These are phyloP conservation scores for Panthera tigris DNA, from an alignment of 2,113 vertebrate species.

Conservation along the genomic window DNA sequence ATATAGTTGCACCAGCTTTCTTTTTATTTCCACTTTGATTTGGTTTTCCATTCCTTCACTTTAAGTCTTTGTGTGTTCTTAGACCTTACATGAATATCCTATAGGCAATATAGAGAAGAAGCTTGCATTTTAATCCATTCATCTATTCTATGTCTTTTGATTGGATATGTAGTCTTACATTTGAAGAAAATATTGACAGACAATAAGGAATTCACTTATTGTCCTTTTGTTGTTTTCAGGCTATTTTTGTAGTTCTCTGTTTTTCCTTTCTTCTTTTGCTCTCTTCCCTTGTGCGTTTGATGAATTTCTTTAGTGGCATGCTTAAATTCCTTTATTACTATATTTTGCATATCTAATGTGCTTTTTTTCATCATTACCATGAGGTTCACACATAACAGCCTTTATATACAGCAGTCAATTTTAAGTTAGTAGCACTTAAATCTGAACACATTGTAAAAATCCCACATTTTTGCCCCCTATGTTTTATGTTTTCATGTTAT, in stretches of 20 bases:
- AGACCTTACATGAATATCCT: background rate
- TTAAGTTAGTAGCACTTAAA: background rate
- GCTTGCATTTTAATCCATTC: background rate
- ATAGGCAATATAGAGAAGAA: background rate
- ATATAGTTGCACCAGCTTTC: background rate
- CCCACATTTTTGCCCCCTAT: background rate
- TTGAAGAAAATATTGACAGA: background rate
- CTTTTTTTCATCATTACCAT: background rate
- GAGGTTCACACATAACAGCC: background rate
- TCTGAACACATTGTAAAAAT: background rate
- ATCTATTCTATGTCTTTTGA: background rate
- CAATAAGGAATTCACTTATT: background rate
- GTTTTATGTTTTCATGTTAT: background rate
- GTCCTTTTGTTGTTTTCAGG: background rate
- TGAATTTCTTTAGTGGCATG: background rate
- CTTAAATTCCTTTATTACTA: background rate
- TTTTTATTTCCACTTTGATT: background rate
- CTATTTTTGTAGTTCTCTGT: background rate
- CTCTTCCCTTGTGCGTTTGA: background rate
- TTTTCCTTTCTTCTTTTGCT: background rate
- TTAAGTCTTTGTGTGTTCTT: background rate
- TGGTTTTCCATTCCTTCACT: background rate
- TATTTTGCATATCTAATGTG: background rate
- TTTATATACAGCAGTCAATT: background rate
- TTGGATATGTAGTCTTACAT: background rate